Evolutionary conservation across 2,113 vertebrate genomes (phyloP).

Genomic region (Python bivittatus): DNA sequence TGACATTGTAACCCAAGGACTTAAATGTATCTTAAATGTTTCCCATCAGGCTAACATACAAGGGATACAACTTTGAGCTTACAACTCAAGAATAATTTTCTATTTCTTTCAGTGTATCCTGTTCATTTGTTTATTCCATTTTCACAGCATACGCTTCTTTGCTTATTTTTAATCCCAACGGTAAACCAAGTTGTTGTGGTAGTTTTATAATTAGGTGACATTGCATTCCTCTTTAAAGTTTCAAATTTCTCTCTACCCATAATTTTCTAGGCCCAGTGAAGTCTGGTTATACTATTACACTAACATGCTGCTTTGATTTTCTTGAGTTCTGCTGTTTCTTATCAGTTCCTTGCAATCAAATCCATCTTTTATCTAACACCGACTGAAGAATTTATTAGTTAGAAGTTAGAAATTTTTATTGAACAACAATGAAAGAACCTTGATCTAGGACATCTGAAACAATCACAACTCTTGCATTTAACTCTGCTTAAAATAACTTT

Average conservation of each 20-base stretch:
- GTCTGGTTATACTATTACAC: not conserved
- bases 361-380: not conserved
- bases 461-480: not conserved
- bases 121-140: not conserved
- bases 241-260: not conserved
- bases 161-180: not conserved
- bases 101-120: not conserved
- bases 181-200: not conserved
- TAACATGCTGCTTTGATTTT: not conserved
- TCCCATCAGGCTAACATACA: not conserved
- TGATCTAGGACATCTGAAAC: not conserved
- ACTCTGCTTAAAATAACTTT: not conserved
- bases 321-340: not conserved
- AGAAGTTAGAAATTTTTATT: not conserved
- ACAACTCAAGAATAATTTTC: not conserved
- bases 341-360: not conserved
- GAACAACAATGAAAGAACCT: not conserved
- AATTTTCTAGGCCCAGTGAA: not conserved
- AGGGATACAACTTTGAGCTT: not conserved
- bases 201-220: not conserved
- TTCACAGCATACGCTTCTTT: not conserved
- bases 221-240: not conserved
- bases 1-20: not conserved
- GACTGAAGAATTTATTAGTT: conserved; percentile 5
- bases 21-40: not conserved